Percentiles rank a stretch among this genome's conserved stretches.
Evolutionary conservation across 2,113 vertebrate genomes (phyloP).

Genomic region (Athene cunicularia): DNA sequence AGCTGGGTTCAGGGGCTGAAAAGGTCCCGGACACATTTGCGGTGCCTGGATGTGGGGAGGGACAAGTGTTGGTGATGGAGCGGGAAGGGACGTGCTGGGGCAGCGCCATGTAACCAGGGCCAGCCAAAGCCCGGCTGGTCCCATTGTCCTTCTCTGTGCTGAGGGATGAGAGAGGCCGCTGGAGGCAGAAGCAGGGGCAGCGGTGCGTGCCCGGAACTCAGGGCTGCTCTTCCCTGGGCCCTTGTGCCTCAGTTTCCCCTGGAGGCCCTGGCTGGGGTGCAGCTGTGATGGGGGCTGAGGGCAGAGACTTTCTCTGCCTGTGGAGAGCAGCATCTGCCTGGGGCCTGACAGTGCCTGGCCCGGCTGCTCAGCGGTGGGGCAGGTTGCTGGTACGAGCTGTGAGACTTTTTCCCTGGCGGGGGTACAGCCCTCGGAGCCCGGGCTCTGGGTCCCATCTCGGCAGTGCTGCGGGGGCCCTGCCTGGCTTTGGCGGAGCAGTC

Average conservation of each 20-base stretch:
- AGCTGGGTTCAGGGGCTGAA: background rate
- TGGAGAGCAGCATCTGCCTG: background rate
- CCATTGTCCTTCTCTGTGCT: background rate
- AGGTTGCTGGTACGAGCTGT: background rate
- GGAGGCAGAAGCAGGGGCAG: too few species aligned
- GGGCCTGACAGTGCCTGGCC: accelerated
- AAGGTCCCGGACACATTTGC: background rate
- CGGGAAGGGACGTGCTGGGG: background rate
- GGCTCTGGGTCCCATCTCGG: background rate
- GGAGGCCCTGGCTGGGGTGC: background rate
- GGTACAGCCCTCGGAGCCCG: background rate
- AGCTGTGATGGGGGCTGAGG: background rate
- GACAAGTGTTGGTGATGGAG: background rate
- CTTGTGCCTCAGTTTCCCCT: background rate
- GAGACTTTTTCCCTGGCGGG: background rate
- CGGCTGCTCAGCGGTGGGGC: accelerated
- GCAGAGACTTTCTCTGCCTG: background rate
- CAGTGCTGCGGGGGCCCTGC: background rate
- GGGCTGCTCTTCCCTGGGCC: background rate
- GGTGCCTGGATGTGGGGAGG: background rate
- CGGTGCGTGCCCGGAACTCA: too few species aligned
- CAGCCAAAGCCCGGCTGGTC: background rate
- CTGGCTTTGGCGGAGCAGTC: background rate
- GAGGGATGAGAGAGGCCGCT: too few species aligned
- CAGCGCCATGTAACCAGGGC: background rate